Evolutionary conservation across 2,888 invertebrate species (phyloP), one percentile per base, ranked within the genome.

Genomic region (Drosophila gaucha): DNA sequence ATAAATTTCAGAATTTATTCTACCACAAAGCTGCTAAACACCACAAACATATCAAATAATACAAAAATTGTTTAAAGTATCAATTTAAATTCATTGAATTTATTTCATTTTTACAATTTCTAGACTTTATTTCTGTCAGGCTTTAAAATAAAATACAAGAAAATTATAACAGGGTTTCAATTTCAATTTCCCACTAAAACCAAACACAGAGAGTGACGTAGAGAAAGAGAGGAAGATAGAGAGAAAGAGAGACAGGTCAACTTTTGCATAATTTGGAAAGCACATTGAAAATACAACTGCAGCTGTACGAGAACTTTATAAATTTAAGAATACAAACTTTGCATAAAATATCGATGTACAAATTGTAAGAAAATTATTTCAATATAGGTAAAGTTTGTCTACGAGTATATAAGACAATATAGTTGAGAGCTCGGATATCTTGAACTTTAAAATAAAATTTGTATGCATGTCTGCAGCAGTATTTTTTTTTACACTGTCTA

Each of bases 281-380:
- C 58, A 77, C 72, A 77, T 63, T 63, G 44, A 56, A 52, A 62
- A 77, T 14, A 66, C 67, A 74, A 60, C 44, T 72, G 56, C 54
- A 51, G 26, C 12, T 12, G 31, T 49, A 50, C 30, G 38, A 52
- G 39, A 57, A 41, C 44, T 59, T 38, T 46, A 35, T 24, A 43
- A 50, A 43, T 41, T 30, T 43, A 26, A 46, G 22, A 38, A 39
- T 18, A 16, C 12, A 55, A 46, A 76, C 71, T 65, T n/a, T 65
- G 54, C 56, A 72, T 77, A 60, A 46, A 46, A n/a, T 35, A 2
- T 14, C 5, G n/a, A n/a, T 24, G 12, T 9, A 24, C n/a, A 35
- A 24, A 12, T 14, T 55, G 18, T 10, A 20, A 2, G 2, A 22
- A 14, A 56, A 30, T n/a, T n/a, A 22, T 36, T n/a, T 10, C 6